A percentile compares a stretch with the other conserved stretches of the same genome.
These are phyloP conservation scores for Hippopotamyrus pictus DNA, from an alignment of 2,797 vertebrate species.

Conservation along the genomic window DNA sequence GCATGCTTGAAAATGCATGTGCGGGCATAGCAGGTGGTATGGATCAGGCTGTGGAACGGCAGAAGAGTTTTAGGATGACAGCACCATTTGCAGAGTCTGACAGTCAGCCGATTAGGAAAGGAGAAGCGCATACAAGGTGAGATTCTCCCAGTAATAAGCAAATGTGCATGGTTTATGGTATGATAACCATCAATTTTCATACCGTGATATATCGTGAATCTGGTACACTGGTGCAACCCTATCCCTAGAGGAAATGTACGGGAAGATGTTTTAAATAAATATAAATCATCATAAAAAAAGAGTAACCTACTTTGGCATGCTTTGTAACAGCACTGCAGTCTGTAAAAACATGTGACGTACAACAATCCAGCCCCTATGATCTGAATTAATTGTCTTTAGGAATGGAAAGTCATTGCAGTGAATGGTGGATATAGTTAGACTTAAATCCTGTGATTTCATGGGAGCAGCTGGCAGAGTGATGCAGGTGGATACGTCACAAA, in stretches of 20 bases:
- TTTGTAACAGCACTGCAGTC: not conserved
- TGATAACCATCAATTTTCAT: not conserved
- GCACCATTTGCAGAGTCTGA: not conserved
- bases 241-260: not conserved
- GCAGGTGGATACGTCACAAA: not conserved
- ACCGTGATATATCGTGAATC: not conserved
- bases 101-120: not conserved
- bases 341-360: not conserved
- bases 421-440: not conserved
- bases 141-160: not conserved
- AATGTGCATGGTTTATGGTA: not conserved
- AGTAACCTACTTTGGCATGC: not conserved
- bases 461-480: not conserved
- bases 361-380: not conserved
- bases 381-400: not conserved
- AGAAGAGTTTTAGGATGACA: not conserved
- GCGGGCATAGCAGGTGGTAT: not conserved
- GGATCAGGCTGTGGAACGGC: not conserved
- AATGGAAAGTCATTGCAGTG: not conserved
- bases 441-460: not conserved
- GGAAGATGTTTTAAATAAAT: not conserved
- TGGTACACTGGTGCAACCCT: not conserved
- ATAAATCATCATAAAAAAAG: not conserved
- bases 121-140: not conserved
- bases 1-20: not conserved